These are phyloP conservation scores for Dasyornis broadbenti DNA, from an alignment of 2,113 vertebrate genomes.

Conservation along the genomic window DNA sequence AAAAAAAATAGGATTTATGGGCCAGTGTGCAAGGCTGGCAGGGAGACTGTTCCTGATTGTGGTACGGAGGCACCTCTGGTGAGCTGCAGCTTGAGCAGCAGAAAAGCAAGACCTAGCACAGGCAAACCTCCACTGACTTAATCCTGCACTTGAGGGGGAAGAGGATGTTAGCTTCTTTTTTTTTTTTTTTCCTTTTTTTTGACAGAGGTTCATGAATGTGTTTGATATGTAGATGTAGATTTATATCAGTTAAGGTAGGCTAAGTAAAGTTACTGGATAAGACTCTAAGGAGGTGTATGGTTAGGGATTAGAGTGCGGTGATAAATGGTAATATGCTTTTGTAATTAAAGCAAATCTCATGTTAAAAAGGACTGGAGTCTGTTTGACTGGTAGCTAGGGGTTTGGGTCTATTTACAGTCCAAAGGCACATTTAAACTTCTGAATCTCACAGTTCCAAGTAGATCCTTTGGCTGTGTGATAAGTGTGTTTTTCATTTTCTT, in stretches of 20 bases:
- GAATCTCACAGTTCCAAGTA: background rate
- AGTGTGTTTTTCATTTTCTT: background rate
- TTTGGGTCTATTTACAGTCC: slow-evolving; percentile 31
- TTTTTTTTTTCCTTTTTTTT: background rate
- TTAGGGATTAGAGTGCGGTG: slow-evolving; percentile 33
- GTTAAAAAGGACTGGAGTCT: background rate
- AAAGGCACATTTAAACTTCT: slow-evolving; percentile 27
- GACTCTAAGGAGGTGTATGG: slow-evolving; percentile 38
- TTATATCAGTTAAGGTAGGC: slow-evolving; percentile 17
- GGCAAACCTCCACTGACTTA: background rate
- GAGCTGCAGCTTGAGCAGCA: background rate
- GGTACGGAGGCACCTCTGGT: background rate
- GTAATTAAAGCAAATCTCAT: slow-evolving; percentile 30
- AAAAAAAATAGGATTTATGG: background rate
- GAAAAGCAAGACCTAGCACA: background rate
- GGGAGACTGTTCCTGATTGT: background rate
- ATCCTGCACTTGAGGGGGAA: background rate
- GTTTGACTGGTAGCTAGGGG: background rate
- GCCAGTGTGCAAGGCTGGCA: background rate
- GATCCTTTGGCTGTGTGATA: background rate
- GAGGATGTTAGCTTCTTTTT: background rate
- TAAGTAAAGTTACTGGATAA: slow-evolving; percentile 30
- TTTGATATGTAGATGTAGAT: slow-evolving; percentile 58
- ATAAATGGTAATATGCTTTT: slow-evolving; percentile 35
- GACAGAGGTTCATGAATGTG: background rate